Evolutionary conservation across 2,888 invertebrate species (phyloP).

Genomic region (Erebia epiphron): DNA sequence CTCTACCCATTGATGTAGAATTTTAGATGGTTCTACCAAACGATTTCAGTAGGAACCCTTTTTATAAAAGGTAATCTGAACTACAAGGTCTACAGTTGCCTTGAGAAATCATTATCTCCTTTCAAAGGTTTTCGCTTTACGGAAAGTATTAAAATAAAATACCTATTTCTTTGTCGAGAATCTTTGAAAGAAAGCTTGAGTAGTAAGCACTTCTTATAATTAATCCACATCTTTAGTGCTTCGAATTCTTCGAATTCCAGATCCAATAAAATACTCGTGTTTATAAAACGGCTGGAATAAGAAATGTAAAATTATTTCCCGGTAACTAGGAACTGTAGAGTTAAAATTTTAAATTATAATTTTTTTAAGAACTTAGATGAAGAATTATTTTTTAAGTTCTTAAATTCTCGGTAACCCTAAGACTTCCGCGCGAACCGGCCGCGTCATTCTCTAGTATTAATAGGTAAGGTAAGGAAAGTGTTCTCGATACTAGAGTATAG

Average conservation of each 20-base stretch:
- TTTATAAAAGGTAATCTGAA: too few species aligned
- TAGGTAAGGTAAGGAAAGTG: too few species aligned
- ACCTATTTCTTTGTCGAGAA: conserved; percentile 5
- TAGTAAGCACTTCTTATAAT: conserved; percentile 3
- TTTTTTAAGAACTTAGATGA: too few species aligned
- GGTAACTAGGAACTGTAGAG: neutral
- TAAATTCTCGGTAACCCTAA: too few species aligned
- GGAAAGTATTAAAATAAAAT: conserved; percentile 14
- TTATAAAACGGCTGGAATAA: neutral
- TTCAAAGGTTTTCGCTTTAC: conserved; percentile 5
- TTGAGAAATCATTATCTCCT: neutral
- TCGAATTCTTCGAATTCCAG: neutral
- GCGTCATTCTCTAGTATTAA: too few species aligned
- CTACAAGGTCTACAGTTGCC: neutral
- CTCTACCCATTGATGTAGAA: too few species aligned
- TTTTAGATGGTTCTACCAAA: too few species aligned
- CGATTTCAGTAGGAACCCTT: too few species aligned
- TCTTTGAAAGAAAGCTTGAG: neutral
- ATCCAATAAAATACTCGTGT: neutral
- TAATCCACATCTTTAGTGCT: conserved; percentile 11
- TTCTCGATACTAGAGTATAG: too few species aligned
- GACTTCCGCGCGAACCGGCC: too few species aligned
- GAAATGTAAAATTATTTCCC: neutral
- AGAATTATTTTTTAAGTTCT: too few species aligned
- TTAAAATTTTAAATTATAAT: neutral